Base-by-base conservation (phyloP, 2,888 invertebrate genomes). In the Drosophila atroscutellata region DNA sequence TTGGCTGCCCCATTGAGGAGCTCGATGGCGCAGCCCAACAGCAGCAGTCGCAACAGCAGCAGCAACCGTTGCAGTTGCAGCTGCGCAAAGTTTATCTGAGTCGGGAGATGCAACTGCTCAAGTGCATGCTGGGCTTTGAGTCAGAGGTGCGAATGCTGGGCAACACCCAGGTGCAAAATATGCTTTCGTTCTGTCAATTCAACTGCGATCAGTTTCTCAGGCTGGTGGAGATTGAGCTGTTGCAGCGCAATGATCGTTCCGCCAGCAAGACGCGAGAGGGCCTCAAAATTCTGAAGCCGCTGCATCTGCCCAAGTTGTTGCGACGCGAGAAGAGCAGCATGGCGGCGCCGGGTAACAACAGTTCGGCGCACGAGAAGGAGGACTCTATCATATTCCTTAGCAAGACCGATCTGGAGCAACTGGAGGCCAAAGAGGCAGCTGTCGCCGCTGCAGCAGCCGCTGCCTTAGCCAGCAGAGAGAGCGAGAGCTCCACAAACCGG, bases 381-480 rank as follows among this genome's bases (percentile, higher is more conserved):
- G 95, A 95, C 54, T 95, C 95, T 0, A 95, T 95, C n/a, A 95
- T 95, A 92, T 95, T 95, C 91, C 93, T 95, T 78, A 95, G 95
- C 90, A 95, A 95, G 93, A 94, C 94, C 80, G 95, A 95, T 93
- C 93, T 95, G 81, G 95, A 95, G 89, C 95, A 95, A 85, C 94
- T 95, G 93, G 95, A 95, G 75, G 90, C 91, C 32, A 91, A 91
- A 54, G 91, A 91, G n/a, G 77, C 73, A 8, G 72, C 81, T 26
- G 70, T 76, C 1, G 75, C 81, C 8, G 60, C 62, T 9, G 71
- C 72, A 13, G 93, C 89, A 7, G 60, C 62, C 6, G 71, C 72
- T 13, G 93, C 89, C 75, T 82, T 32, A 93, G 47, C 60, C 18
- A 69, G 71, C 37, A 72, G 70, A 32, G 68, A 75, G 15, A 39